These are phyloP conservation scores for Biston stratarius DNA, from an alignment of 2,888 invertebrate genomes.

Conservation along the genomic window DNA sequence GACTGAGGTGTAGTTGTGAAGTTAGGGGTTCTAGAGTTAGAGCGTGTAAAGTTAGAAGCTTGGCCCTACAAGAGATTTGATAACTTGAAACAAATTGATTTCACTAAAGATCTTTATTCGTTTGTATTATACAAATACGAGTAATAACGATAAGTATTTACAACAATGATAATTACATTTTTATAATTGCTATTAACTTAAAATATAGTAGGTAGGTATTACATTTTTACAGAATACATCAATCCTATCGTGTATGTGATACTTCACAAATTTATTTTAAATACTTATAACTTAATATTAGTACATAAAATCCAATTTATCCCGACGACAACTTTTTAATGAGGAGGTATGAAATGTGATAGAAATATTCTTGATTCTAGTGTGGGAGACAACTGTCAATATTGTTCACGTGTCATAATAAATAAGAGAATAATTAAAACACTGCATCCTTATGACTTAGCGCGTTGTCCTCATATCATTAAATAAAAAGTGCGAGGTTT, in stretches of 20 bases:
- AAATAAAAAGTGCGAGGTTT: conserved; percentile 8
- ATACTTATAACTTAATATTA: conserved; percentile 12
- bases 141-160: conserved; percentile 85
- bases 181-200: conserved; percentile 59
- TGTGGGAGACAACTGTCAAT: background rate
- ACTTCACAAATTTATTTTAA: conserved; percentile 23
- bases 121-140: conserved; percentile 78
- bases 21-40: no score
- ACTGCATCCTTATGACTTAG: background rate
- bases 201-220: conserved; percentile 53
- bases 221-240: conserved; percentile 40
- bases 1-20: no score
- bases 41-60: no score
- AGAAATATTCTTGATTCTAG: background rate
- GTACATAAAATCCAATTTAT: conserved; percentile 22
- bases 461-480: background rate
- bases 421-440: background rate
- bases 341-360: background rate
- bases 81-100: conserved; percentile 50
- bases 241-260: conserved; percentile 17
- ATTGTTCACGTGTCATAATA: background rate
- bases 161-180: conserved; percentile 68
- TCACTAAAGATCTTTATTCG: conserved; percentile 81
- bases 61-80: no score
- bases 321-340: background rate